Conservation (phyloP, 2,797 vertebrate genomes). For the Neopelma chrysocephalum region DNA sequence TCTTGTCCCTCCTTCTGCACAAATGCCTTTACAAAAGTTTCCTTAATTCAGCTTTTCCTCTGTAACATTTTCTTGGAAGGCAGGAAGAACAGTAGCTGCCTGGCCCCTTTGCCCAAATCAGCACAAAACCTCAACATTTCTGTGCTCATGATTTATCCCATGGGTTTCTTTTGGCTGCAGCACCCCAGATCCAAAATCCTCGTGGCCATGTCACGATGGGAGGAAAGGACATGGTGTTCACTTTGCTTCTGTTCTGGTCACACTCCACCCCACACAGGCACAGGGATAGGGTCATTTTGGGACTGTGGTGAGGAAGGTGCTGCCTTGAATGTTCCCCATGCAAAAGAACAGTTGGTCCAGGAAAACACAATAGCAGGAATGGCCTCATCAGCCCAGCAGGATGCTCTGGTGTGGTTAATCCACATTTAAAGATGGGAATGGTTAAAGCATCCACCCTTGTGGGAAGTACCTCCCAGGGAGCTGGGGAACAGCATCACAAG, state of each 20-base stretch:
- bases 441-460: background rate
- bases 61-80: background rate
- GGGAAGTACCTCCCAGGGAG: background rate
- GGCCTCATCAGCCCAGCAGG: background rate
- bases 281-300: background rate
- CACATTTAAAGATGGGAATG: background rate
- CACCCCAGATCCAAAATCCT: background rate
- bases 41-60: background rate
- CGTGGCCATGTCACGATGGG: rapidly evolving
- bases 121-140: background rate
- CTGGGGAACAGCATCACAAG: background rate
- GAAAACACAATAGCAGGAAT: rapidly evolving
- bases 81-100: background rate
- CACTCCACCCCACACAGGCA: background rate
- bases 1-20: background rate
- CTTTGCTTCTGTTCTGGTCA: background rate
- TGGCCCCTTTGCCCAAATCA: background rate
- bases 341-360: background rate
- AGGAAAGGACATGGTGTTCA: background rate
- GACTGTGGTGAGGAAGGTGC: background rate
- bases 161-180: background rate
- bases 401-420: background rate
- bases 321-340: background rate
- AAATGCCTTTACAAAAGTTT: background rate
- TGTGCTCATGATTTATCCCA: background rate